phyloP scores from a whole-genome alignment of 2,113 vertebrate genomes.

The Urocitellus parryii region DNA sequence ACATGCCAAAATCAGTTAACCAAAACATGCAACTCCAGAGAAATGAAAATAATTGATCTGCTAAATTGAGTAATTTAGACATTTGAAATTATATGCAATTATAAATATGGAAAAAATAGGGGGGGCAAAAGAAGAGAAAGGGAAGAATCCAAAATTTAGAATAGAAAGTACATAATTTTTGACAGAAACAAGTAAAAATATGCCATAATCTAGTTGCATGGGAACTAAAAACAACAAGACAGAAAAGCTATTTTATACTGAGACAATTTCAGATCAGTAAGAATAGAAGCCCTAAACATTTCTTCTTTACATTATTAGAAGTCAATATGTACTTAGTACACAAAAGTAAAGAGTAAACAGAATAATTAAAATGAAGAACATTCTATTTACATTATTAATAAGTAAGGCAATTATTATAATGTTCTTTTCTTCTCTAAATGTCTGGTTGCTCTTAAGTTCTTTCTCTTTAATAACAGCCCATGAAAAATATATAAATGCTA shows the following conservation, averaged over 20 bases:
- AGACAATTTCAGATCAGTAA: slow-evolving; percentile 59
- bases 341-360: background rate
- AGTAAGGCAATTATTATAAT: slow-evolving; percentile 6
- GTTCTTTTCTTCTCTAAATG: slow-evolving; percentile 27
- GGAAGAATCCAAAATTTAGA: slow-evolving; percentile 62
- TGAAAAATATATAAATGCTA: slow-evolving; percentile 55
- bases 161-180: background rate
- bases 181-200: slow-evolving; percentile 32
- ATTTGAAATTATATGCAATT: slow-evolving; percentile 39
- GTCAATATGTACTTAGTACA: slow-evolving; percentile 31
- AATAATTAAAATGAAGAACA: slow-evolving; percentile 65
- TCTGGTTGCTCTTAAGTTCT: slow-evolving; percentile 26
- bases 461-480: slow-evolving; percentile 50
- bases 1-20: background rate
- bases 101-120: background rate
- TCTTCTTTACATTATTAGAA: background rate
- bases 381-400: slow-evolving; percentile 55
- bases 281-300: slow-evolving; percentile 48
- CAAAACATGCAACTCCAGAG: background rate
- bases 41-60: background rate
- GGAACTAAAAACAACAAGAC: slow-evolving; percentile 44
- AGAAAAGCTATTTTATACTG: background rate
- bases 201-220: slow-evolving; percentile 41
- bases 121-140: background rate
- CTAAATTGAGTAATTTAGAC: slow-evolving; percentile 3